phyloP scores from a whole-genome alignment of 2,113 vertebrate species.

The Aldabrachelys gigantea region DNA sequence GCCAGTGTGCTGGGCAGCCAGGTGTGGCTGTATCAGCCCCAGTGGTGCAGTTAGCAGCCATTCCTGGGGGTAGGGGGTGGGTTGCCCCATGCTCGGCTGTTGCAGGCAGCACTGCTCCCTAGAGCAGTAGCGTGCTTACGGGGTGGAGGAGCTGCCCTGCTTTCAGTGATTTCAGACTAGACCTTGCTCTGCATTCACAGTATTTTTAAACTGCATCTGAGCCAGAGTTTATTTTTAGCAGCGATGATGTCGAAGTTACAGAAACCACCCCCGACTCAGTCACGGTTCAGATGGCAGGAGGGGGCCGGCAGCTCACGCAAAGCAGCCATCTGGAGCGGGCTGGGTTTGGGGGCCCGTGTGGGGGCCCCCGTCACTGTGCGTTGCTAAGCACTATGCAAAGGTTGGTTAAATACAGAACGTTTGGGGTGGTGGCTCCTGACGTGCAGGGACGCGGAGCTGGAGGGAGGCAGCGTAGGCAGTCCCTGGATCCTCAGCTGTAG shows the following conservation, averaged over 20 bases:
- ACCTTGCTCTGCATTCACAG: background rate
- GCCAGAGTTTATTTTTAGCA: background rate
- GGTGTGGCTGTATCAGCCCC: too few species aligned
- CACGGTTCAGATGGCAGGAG: rapidly evolving
- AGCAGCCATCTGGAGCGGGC: background rate
- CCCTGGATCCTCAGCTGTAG: background rate
- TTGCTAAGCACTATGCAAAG: background rate
- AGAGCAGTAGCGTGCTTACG: background rate
- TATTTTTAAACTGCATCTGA: background rate
- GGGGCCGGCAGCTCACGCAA: background rate
- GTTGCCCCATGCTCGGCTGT: background rate
- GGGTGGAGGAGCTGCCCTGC: background rate
- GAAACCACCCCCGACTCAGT: background rate
- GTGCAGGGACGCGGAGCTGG: background rate
- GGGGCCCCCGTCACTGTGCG: background rate
- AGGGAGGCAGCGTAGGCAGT: too few species aligned
- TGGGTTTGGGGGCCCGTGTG: background rate
- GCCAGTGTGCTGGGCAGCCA: too few species aligned
- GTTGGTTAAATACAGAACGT: background rate
- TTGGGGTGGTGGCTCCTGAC: background rate
- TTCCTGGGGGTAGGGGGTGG: background rate
- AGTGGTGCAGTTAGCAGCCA: too few species aligned
- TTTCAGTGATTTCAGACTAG: background rate
- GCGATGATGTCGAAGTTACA: background rate
- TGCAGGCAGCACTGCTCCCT: background rate